A percentile compares a stretch with the other conserved stretches of the same genome.
Conservation (phyloP, 2,113 vertebrate species). For the Eublepharis macularius region DNA sequence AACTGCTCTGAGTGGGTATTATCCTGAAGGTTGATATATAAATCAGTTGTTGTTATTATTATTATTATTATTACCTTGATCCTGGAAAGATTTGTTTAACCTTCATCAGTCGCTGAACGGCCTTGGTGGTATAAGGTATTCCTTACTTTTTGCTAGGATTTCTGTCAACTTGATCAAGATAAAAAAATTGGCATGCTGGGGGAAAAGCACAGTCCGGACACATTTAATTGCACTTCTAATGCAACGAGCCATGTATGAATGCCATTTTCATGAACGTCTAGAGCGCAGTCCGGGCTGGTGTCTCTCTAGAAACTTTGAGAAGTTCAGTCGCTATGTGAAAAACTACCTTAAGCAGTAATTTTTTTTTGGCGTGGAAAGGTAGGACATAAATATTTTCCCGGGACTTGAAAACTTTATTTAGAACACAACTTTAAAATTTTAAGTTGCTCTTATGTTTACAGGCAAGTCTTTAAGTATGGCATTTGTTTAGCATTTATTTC, state of each 20-base stretch:
- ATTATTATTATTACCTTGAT: too few relatives aligned
- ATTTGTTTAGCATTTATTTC: neutral
- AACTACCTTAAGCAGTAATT: neutral
- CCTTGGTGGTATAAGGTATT: neutral
- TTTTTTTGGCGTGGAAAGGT: neutral
- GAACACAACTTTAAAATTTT: neutral
- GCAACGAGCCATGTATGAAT: neutral
- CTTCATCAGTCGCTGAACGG: neutral
- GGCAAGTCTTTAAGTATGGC: neutral
- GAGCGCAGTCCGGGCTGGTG: neutral
- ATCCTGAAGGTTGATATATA: too few relatives aligned
- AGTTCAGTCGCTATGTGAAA: neutral
- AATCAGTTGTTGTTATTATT: too few relatives aligned
- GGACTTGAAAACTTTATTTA: too few relatives aligned
- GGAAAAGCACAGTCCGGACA: too few relatives aligned
- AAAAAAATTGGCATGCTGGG: neutral
- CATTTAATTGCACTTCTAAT: too few relatives aligned
- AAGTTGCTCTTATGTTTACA: too few relatives aligned
- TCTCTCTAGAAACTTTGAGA: neutral
- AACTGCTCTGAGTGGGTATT: too few relatives aligned
- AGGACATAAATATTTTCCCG: too few relatives aligned
- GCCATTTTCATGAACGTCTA: neutral
- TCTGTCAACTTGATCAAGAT: neutral
- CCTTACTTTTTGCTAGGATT: neutral
- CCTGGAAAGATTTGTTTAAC: neutral